phyloP scores from a whole-genome alignment of 2,797 vertebrate genomes.

The Danio choprae region DNA sequence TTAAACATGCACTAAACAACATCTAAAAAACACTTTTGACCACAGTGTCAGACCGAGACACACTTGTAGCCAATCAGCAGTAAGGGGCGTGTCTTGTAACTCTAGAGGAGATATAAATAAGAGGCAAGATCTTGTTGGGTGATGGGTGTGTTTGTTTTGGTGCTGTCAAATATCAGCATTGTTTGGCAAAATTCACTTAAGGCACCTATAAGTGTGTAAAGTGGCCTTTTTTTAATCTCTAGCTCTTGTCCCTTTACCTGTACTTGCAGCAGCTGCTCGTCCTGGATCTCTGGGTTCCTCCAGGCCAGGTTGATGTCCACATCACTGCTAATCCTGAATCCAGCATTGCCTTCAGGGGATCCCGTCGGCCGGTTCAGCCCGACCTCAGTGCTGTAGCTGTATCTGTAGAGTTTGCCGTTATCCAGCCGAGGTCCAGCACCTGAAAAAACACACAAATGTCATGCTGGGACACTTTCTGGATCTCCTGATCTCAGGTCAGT shows the following conservation, averaged over 20 bases:
- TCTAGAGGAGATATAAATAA: too few relatives aligned
- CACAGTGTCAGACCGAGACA: too few relatives aligned
- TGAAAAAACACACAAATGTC: constrained; percentile 73
- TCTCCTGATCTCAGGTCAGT: constrained; percentile 16
- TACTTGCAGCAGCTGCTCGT: constrained; percentile 89
- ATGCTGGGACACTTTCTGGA: constrained; percentile 45
- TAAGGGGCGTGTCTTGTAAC: too few relatives aligned
- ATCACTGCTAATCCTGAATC: constrained; percentile 84
- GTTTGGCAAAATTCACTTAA: too few relatives aligned
- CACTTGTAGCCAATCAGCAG: too few relatives aligned
- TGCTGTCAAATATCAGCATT: too few relatives aligned
- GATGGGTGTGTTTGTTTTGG: too few relatives aligned
- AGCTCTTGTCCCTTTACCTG: constrained; percentile 73
- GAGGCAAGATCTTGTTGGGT: too few relatives aligned
- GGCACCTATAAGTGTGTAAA: too few relatives aligned
- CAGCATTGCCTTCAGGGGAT: constrained; percentile 78
- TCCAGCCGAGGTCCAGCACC: constrained; percentile 88
- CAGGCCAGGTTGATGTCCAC: constrained; percentile 88
- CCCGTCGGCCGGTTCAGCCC: constrained; percentile 80
- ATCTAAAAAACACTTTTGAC: too few relatives aligned
- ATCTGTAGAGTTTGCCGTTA: constrained; percentile 91
- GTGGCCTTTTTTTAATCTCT: too few relatives aligned
- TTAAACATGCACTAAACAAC: too few relatives aligned
- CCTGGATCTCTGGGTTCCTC: constrained; percentile 88
- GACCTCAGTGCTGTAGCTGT: constrained; percentile 88